These are phyloP conservation scores for Botrylloides violaceus DNA, from an alignment of 23 tunicate species.

Conservation along the genomic window DNA sequence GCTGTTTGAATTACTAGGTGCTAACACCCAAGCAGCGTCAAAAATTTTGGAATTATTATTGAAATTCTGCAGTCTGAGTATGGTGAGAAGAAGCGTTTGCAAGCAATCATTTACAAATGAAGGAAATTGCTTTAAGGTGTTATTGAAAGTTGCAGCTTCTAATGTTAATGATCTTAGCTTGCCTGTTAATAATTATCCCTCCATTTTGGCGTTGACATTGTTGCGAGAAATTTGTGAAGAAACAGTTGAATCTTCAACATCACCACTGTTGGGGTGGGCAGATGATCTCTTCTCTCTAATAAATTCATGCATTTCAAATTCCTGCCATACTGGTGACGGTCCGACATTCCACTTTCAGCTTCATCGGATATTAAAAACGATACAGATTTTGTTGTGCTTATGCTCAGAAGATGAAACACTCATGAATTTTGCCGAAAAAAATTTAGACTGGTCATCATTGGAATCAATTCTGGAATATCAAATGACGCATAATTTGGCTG, in stretches of 20 bases:
- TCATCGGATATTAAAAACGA: conserved; percentile 26
- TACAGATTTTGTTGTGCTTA: conserved; percentile 30
- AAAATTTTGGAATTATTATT: conserved; percentile 38
- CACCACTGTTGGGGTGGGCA: conserved; percentile 8
- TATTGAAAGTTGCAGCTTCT: conserved; percentile 19
- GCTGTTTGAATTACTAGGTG: not conserved
- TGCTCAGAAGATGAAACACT: conserved; percentile 39
- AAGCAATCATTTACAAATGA: conserved; percentile 20
- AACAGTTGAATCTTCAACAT: conserved; percentile 1
- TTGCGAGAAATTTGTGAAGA: conserved; percentile 73
- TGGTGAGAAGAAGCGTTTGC: conserved; percentile 30
- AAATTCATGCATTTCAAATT: conserved; percentile 10
- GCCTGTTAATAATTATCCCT: conserved; percentile 7
- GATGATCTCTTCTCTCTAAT: not conserved
- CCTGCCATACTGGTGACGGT: not conserved
- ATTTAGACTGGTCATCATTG: conserved; percentile 7
- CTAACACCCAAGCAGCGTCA: conserved; percentile 1
- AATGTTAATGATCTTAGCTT: conserved; percentile 1
- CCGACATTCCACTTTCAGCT: conserved; percentile 3
- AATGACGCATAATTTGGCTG: conserved; percentile 35
- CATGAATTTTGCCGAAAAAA: not conserved
- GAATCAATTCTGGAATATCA: conserved; percentile 42
- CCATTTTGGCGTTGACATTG: conserved; percentile 29
- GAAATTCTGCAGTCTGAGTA: conserved; percentile 34
- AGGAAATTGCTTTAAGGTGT: conserved; percentile 11